Base-by-base conservation (phyloP, 2,888 invertebrate genomes). In the Nemurella pictetii region DNA sequence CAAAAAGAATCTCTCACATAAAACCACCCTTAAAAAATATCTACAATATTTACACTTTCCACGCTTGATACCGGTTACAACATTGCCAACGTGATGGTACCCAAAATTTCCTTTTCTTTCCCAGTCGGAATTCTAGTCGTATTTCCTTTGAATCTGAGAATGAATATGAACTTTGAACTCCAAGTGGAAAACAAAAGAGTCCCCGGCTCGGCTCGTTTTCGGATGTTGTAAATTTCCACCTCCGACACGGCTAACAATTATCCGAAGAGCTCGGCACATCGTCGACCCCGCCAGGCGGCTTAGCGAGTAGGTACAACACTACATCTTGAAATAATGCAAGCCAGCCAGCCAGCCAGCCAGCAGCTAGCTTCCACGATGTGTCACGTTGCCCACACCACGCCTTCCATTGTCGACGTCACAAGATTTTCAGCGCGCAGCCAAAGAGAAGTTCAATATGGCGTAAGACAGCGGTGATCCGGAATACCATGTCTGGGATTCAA, bases 211-310 rank as follows among this genome's bases (percentile, higher is more conserved):
- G 25, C 28, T 27, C 55, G 55, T 28, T 32, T 75, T 74, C 82
- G 75, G 83, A 85, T 85, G 85, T 83, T 85, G 85, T 85, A 85
- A 85, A 85, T 85, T 83, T 85, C 83, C 85, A 85, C 85, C 85
- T 75, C 32, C 77, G 75, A 85, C 85, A 72, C 27, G 55, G 55
- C 82, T 9, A 72, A 85, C 85, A 85, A 85, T 85, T 85, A 85
- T 85, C 85, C 83, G 77, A 83, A 85, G 85, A 83, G 85, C 82
- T 74, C n/a, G 26, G 29, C 28, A 26, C 75, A 30, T 0, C 12
- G 27, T 36, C 29, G n/a, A 36, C 74, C 73, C 28, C 77, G 30
- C 35, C 26, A 27, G 32, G 9, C 26, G 72, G 55, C 35, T 77
- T 36, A 75, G 75, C 78, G n/a, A 2, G 26, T 77, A 35, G 74